phyloP scores from a whole-genome alignment of 2,888 invertebrate genomes.

The Cetonia aurata region DNA sequence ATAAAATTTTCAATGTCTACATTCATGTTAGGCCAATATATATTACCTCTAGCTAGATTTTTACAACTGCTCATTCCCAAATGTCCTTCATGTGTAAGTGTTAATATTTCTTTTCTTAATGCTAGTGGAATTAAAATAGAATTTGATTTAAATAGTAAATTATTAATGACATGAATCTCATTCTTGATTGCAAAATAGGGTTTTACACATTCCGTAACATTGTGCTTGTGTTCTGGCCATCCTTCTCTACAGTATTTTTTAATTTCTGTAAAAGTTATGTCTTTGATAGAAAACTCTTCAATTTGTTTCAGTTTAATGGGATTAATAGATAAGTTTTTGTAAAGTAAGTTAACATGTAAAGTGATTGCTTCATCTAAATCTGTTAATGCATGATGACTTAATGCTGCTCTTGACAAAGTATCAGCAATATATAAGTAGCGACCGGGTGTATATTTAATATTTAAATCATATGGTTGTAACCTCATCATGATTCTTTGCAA shows the following conservation, averaged over 20 bases:
- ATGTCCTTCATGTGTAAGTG: conserved; percentile 23
- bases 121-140: not conserved
- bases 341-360: not conserved
- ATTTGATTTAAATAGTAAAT: not conserved
- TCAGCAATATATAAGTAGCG: conserved; percentile 12
- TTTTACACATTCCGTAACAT: conserved; percentile 1
- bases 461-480: not conserved
- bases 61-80: conserved; percentile 17
- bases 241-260: not conserved
- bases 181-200: conserved; percentile 14
- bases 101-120: conserved; percentile 14
- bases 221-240: conserved; percentile 13
- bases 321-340: not conserved
- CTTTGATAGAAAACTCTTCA: too few relatives aligned
- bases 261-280: too few relatives aligned
- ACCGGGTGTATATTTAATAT: not conserved
- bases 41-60: conserved; percentile 14
- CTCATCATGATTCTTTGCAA: too few relatives aligned
- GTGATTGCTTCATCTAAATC: not conserved
- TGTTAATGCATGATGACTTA: not conserved
- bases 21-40: conserved; percentile 33
- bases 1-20: conserved; percentile 21
- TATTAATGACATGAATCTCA: conserved; percentile 3
- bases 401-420: conserved; percentile 12
- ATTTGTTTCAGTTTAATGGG: not conserved